A percentile compares a stretch with the other conserved stretches of the same genome.
Conservation (phyloP, 1,140 invertebrate species). For the Nylanderia fulva region DNA sequence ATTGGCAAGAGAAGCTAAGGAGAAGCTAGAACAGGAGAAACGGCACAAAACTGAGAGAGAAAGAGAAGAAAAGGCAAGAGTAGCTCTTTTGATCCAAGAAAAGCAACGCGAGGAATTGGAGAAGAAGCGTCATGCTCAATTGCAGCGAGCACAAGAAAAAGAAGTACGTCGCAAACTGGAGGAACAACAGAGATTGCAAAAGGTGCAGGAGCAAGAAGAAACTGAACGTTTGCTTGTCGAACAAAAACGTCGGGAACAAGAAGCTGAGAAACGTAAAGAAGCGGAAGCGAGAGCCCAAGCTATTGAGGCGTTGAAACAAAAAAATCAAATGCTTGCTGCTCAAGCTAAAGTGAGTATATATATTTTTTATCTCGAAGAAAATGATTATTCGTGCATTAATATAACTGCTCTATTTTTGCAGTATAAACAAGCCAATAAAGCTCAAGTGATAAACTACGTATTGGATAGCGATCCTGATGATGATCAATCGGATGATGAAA, state of each 20-base stretch:
- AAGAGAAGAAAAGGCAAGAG: slow-evolving; percentile 82
- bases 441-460: slow-evolving; percentile 76
- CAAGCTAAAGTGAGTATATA: slow-evolving; percentile 70
- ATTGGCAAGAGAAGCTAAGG: slow-evolving; percentile 86
- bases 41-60: slow-evolving; percentile 83
- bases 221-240: slow-evolving; percentile 86
- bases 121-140: slow-evolving; percentile 77
- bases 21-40: slow-evolving; percentile 83
- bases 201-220: slow-evolving; percentile 86
- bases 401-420: slow-evolving; percentile 45
- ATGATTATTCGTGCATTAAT: slow-evolving; percentile 31
- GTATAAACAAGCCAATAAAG: slow-evolving; percentile 66
- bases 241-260: slow-evolving; percentile 84
- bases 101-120: slow-evolving; percentile 81
- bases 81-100: slow-evolving; percentile 78
- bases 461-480: slow-evolving; percentile 84
- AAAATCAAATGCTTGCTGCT: slow-evolving; percentile 75
- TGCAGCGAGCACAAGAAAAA: slow-evolving; percentile 83
- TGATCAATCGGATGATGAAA: slow-evolving; percentile 87
- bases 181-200: slow-evolving; percentile 81
- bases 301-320: slow-evolving; percentile 80
- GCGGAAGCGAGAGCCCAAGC: slow-evolving; percentile 79
- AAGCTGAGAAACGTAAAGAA: slow-evolving; percentile 82
- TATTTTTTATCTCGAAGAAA: slow-evolving; percentile 5
- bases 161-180: slow-evolving; percentile 85